Evolutionary conservation across 2,888 invertebrate species (phyloP), one percentile per base, ranked within the genome.

Genomic region (Drosophila kambysellisi): DNA sequence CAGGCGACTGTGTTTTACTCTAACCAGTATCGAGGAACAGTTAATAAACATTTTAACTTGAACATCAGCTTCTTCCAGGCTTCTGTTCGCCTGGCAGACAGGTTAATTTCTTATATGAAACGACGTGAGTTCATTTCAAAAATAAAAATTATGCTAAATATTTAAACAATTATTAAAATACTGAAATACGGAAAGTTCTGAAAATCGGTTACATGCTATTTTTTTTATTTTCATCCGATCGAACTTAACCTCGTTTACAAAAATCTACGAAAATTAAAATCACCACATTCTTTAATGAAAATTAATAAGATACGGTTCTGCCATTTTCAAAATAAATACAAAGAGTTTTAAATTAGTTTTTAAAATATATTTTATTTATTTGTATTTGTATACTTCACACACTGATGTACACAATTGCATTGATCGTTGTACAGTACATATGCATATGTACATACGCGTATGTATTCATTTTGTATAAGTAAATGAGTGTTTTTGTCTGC

Each of bases 321-420:
- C 8, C 8, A 25, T 43, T n/a, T 4, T 15, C 0, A 1, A 32
- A 35, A 33, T 30, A 29, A 41, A 20, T 35, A 35, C 46, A 43
- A 32, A 9, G 17, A 17, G 12, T 11, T 12, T 20, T 8, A 4
- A 9, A 25, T 46, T 71, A 54, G 70, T 66, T 86, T 86, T 86
- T 86, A 86, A 86, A 90, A 89, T 86, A 86, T 86, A 86, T 85
- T 85, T 82, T 88, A 88, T 89, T 89, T 74, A 81, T 60, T 56
- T 56, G 29, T 56, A 56, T 53, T 53, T 56, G 70, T 75, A 82
- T 79, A 65, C 53, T 29, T 73, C 65, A 84, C 74, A 83, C 71
- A 51, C 70, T 69, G 56, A 41, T 41, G 70, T 69, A 86, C 82
- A 85, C 89, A 85, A 81, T 75, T 83, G 73, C 75, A 76, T 66